Conservation (phyloP, 2,797 vertebrate species). For the Podarcis siculus region DNA sequence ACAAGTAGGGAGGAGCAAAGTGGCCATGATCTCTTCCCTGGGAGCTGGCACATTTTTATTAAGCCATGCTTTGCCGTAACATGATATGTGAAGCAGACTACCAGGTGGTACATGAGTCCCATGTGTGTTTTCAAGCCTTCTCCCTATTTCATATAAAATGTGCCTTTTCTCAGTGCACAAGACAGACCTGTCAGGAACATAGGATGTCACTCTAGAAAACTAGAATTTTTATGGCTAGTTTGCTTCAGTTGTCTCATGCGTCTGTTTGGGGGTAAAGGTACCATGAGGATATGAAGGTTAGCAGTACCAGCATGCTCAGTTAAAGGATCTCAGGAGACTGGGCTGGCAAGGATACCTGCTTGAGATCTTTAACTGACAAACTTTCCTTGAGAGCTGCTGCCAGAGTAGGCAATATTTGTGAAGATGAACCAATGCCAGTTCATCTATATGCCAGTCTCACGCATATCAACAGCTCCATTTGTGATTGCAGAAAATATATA, state of each 20-base stretch:
- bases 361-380: neutral
- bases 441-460: neutral
- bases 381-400: neutral
- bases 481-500: slow-evolving; percentile 32
- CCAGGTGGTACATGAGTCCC: neutral
- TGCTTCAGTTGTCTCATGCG: slow-evolving; percentile 50
- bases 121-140: neutral
- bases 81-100: too few relatives aligned
- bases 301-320: neutral
- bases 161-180: neutral
- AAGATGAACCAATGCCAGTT: neutral
- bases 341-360: neutral
- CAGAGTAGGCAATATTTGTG: neutral
- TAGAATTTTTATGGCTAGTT: neutral
- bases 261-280: slow-evolving; percentile 67
- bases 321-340: neutral
- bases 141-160: neutral
- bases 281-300: neutral
- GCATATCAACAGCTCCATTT: neutral
- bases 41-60: too few relatives aligned
- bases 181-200: neutral
- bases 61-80: too few relatives aligned
- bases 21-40: too few relatives aligned
- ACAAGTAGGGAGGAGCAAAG: too few relatives aligned
- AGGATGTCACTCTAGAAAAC: neutral